These are phyloP conservation scores for Spicauda simplicius DNA, from an alignment of 2,888 invertebrate species.

Conservation along the genomic window DNA sequence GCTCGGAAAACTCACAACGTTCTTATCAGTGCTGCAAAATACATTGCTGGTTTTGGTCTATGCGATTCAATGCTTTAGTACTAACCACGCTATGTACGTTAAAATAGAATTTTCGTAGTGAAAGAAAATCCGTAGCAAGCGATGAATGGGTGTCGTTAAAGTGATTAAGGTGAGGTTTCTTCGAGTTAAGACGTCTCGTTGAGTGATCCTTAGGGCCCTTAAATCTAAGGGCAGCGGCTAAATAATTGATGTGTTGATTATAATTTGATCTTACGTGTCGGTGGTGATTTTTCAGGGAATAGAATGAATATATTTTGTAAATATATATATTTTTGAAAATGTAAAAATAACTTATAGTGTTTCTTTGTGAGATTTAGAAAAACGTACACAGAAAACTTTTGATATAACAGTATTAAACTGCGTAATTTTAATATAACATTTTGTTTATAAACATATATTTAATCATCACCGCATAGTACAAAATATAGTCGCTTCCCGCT, in stretches of 20 bases:
- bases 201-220: constrained; percentile 60
- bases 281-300: constrained; percentile 35
- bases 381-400: too few species aligned
- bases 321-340: too few species aligned
- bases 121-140: constrained; percentile 59
- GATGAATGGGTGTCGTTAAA: constrained; percentile 78
- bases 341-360: too few species aligned
- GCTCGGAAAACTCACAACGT: neutral
- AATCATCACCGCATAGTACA: too few species aligned
- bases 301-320: neutral
- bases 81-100: constrained; percentile 7
- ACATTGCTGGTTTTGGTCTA: constrained; percentile 3
- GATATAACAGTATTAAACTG: too few species aligned
- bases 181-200: constrained; percentile 71
- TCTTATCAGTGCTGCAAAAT: neutral
- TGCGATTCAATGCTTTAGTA: neutral
- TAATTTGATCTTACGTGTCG: constrained; percentile 28
- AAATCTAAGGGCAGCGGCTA: constrained; percentile 32
- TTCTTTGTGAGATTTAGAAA: too few species aligned
- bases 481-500: too few species aligned
- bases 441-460: too few species aligned
- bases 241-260: constrained; percentile 40
- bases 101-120: neutral
- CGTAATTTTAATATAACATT: too few species aligned
- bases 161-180: constrained; percentile 74